A percentile compares a stretch with the other conserved stretches of the same genome.
Conservation (phyloP, 2,888 invertebrate genomes). For the Pammene fasciana region DNA sequence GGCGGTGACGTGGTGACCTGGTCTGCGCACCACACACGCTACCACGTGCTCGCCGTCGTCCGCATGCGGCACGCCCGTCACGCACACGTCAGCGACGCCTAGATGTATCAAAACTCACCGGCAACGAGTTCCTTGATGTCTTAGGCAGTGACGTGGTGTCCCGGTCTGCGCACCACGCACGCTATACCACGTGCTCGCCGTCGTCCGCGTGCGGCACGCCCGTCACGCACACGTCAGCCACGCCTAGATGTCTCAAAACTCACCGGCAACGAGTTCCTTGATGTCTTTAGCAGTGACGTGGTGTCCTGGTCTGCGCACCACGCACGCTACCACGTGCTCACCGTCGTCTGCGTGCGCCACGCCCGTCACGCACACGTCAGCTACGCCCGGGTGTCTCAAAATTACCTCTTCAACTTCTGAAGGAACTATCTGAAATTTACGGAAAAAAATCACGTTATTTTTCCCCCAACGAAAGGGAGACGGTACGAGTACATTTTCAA, state of each 20-base stretch:
- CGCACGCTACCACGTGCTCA: conserved; percentile 51
- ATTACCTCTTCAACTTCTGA: conserved; percentile 68
- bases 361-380: conserved; percentile 66
- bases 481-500: too few species aligned
- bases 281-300: conserved; percentile 63
- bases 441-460: too few species aligned
- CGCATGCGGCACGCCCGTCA: not conserved
- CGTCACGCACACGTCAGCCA: too few species aligned
- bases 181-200: too few species aligned
- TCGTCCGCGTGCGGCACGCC: too few species aligned
- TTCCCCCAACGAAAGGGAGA: too few species aligned
- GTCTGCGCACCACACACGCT: too few species aligned
- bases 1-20: too few species aligned
- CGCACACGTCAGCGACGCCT: too few species aligned
- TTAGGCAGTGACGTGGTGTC: conserved; percentile 61
- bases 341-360: conserved; percentile 58
- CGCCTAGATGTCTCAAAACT: conserved; percentile 43
- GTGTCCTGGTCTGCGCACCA: conserved; percentile 54
- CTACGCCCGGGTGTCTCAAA: conserved; percentile 56
- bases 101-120: conserved; percentile 59
- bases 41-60: too few species aligned
- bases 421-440: conserved; percentile 69
- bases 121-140: conserved; percentile 65
- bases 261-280: conserved; percentile 63
- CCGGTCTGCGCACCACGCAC: conserved; percentile 28